A percentile compares a stretch with the other conserved stretches of the same genome.
phyloP scores from a whole-genome alignment of 1,140 invertebrate species.

The Polypedilum vanderplanki region DNA sequence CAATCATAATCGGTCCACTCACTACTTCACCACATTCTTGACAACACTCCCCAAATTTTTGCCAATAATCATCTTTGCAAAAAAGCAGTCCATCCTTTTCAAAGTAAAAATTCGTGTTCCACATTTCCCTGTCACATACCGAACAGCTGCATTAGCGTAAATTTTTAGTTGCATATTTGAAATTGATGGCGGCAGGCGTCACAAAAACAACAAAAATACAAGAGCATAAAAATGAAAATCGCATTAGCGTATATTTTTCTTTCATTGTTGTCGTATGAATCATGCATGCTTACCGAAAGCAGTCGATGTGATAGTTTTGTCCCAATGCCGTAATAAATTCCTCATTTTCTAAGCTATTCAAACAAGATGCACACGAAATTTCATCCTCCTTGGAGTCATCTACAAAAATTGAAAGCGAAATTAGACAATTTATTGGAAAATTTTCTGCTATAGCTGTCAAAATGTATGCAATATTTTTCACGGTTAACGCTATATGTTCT shows the following conservation, averaged over 20 bases:
- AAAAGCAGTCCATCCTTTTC: conserved; percentile 84
- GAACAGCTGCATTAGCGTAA: conserved; percentile 60
- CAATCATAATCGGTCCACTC: conserved; percentile 89
- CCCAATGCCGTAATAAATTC: conserved; percentile 70
- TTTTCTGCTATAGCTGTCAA: neutral
- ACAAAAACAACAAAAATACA: too few species aligned
- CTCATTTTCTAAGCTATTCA: conserved; percentile 65
- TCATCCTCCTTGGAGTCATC: conserved; percentile 32
- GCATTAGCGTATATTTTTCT: too few species aligned
- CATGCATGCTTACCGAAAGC: conserved; percentile 59
- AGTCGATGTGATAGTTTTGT: conserved; percentile 82
- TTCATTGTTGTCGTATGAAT: conserved; percentile 1
- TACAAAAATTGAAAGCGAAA: neutral
- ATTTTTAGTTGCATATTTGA: neutral
- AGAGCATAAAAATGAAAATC: too few species aligned
- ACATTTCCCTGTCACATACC: conserved; percentile 70
- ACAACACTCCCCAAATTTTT: conserved; percentile 79
- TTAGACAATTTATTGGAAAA: neutral
- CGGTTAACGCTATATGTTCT: neutral
- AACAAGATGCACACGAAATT: conserved; percentile 58
- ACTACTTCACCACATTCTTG: conserved; percentile 81
- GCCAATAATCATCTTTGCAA: conserved; percentile 84
- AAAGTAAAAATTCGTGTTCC: conserved; percentile 77
- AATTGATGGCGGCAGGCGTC: too few species aligned
- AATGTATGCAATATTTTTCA: neutral